phyloP scores from a whole-genome alignment of 1,140 invertebrate species.

The Gerris buenoi region DNA sequence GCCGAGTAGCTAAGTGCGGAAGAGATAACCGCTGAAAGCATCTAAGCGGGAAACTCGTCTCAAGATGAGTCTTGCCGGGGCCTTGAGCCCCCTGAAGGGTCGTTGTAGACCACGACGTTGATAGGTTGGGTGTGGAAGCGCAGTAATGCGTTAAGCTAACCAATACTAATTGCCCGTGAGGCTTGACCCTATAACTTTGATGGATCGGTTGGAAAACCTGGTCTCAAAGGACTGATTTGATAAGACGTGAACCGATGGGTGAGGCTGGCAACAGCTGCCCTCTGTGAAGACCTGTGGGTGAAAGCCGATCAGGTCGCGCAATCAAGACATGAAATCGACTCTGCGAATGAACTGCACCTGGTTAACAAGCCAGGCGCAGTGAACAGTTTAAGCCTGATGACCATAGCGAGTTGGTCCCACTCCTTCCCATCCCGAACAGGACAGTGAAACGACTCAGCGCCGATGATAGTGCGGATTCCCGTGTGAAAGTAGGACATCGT shows the following conservation, averaged over 20 bases:
- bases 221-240: no score
- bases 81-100: no score
- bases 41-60: conserved; percentile 10
- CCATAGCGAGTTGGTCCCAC: conserved; percentile 2
- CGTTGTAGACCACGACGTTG: not conserved
- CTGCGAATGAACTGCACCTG: no score
- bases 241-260: no score
- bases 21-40: conserved; percentile 28
- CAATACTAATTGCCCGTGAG: no score
- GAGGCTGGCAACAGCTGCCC: no score
- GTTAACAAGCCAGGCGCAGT: no score
- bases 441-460: conserved; percentile 11
- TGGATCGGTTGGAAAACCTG: no score
- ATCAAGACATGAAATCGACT: no score
- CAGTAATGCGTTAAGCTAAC: not conserved
- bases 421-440: conserved; percentile 18
- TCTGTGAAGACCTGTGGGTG: no score
- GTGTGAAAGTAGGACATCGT: not conserved
- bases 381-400: not conserved
- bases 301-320: no score
- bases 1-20: conserved; percentile 29
- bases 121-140: not conserved
- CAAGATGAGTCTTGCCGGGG: conserved; percentile 24
- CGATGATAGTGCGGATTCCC: conserved; percentile 14
- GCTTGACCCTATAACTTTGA: no score